Evolutionary conservation across 1,140 invertebrate genomes (phyloP).

Genomic region (Pectinophora gossypiella): DNA sequence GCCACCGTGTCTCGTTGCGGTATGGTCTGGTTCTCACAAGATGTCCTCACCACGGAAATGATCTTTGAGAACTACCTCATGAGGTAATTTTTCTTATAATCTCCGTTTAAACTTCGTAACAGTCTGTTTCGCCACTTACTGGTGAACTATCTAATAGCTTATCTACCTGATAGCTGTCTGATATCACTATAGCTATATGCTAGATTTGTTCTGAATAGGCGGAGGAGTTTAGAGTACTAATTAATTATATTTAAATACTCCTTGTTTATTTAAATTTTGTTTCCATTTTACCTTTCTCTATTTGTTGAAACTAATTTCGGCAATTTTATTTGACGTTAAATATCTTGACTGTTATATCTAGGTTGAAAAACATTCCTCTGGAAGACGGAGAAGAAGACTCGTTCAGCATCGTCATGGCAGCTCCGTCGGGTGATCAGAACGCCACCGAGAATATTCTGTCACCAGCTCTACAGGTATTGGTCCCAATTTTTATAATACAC

Average conservation of each 20-base stretch:
- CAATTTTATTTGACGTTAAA: not conserved
- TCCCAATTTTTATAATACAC: no score
- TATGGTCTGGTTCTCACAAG: constrained; percentile 99
- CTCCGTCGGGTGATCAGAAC: constrained; percentile 60
- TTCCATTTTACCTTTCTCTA: not conserved
- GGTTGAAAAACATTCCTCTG: constrained; percentile 91
- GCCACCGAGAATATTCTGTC: constrained; percentile 85
- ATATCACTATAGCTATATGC: no score
- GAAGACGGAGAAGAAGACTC: constrained; percentile 94
- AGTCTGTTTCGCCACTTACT: no score
- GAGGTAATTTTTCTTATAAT: constrained; percentile 49
- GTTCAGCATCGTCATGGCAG: constrained; percentile 68
- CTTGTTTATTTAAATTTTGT: no score
- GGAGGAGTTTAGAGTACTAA: no score
- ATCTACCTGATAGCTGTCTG: no score
- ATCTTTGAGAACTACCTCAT: constrained; percentile 97
- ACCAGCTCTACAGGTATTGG: constrained; percentile 86
- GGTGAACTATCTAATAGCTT: no score
- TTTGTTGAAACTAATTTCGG: not conserved
- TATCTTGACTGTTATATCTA: constrained; percentile 29
- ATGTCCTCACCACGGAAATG: constrained; percentile 98
- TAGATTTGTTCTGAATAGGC: no score
- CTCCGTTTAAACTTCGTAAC: no score
- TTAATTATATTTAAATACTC: no score
- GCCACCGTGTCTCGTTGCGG: constrained; percentile 99